Evolutionary conservation across 1,140 invertebrate genomes (phyloP).

Genomic region (Globodera rostochiensis): DNA sequence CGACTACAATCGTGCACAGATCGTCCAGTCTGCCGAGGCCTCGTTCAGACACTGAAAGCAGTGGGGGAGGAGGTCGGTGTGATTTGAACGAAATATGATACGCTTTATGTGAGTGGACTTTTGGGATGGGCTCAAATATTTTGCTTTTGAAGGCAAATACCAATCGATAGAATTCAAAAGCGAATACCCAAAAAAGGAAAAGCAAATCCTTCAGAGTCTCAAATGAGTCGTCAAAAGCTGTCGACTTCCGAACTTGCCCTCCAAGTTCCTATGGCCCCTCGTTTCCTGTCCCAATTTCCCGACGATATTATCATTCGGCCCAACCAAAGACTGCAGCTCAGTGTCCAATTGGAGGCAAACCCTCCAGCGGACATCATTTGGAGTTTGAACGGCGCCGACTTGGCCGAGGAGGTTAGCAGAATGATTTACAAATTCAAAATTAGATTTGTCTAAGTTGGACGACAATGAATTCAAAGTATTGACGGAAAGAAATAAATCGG

Average conservation of each 20-base stretch:
- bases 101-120: background rate
- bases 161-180: background rate
- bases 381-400: conserved; percentile 55
- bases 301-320: conserved; percentile 45
- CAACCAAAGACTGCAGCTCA: conserved; percentile 36
- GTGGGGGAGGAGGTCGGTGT: background rate
- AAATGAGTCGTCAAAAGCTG: background rate
- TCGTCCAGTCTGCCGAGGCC: conserved; percentile 46
- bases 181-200: background rate
- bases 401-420: conserved; percentile 19
- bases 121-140: too few species aligned
- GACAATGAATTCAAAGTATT: conserved; percentile 49
- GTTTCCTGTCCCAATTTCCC: conserved; percentile 54
- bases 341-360: conserved; percentile 13
- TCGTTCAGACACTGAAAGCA: conserved; percentile 19
- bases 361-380: conserved; percentile 55
- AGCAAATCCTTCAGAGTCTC: background rate
- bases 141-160: too few species aligned
- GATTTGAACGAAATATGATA: conserved; percentile 15
- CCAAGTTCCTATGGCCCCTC: conserved; percentile 44
- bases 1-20: conserved; percentile 22
- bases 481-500: conserved; percentile 47
- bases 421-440: background rate
- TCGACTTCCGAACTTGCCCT: conserved; percentile 3
- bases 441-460: background rate